Base-by-base conservation (phyloP, 2,888 invertebrate species). In the Thymelicus sylvestris region DNA sequence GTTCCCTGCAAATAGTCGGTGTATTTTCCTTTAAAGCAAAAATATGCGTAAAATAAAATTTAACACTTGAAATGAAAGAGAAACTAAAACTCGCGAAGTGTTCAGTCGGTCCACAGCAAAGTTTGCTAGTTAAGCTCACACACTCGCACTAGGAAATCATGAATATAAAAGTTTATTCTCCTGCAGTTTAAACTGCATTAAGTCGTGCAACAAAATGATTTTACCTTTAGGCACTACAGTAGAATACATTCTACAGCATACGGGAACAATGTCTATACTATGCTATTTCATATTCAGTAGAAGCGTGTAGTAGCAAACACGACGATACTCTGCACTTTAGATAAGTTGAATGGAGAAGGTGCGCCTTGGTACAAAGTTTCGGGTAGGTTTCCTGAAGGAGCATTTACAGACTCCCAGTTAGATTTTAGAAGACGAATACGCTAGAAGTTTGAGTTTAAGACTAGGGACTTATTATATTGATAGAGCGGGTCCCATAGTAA, bases 271-370 rank as follows among this genome's bases (percentile, higher is more conserved):
- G 48, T 60, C 65, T 52, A 15, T 50, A 61, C 41, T 66, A 15
- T 50, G 65, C 41, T 66, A 66, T 71, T 66, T 66, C 71, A 61
- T 66, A 71, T 71, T 66, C 71, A 71, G 59, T 50, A 38, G 65
- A 8, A 52, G 15, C 66, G 55, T 66, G 66, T 70, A 15, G 70
- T 60, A 44, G 41, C 2, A 41, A 55, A 66, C 65, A 59, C 24
- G 66, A 71, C 70, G 70, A 61, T 61, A 39, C 47, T 70, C 65
- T 71, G 70, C 70, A 71, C 70, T 71, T 71, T 65, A 70, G 65
- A 65, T 66, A 71, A 61, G 41, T 66, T 66, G 65, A 70, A 70
- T 52, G 50, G 38, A 59, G 70, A 70, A 69, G 70, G 65, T 70
- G 64, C 59, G 41, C 47, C 48, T 59, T 60, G 15, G 41, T 41